Conservation (phyloP, 2,113 vertebrate genomes). For the Ptilonorhynchus violaceus region DNA sequence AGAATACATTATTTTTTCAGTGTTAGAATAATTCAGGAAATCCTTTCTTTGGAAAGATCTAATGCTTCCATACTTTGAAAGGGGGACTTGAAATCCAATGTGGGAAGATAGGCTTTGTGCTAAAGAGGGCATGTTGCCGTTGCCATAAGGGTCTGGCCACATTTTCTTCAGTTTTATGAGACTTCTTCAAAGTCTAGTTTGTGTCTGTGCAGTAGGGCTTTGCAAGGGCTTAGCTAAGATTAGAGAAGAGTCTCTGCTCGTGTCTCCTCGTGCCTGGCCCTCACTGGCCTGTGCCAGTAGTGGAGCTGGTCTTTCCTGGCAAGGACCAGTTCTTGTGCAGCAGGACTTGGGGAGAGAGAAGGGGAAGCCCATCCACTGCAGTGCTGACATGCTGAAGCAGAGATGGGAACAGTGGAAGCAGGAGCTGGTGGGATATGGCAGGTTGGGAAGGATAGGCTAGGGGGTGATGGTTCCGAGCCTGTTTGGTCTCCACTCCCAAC, state of each 20-base stretch:
- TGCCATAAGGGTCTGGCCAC: neutral
- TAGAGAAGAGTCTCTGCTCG: neutral
- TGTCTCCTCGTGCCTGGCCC: neutral
- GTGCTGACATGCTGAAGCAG: neutral
- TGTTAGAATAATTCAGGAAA: conserved; percentile 41
- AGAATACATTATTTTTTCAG: neutral
- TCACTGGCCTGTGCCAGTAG: fast-evolving
- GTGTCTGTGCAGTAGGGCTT: neutral
- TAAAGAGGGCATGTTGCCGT: neutral
- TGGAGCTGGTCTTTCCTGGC: neutral
- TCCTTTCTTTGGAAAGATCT: conserved; percentile 29
- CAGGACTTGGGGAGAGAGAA: neutral
- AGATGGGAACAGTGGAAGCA: neutral
- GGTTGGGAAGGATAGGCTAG: neutral
- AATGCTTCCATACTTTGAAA: conserved; percentile 11
- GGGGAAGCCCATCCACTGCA: neutral
- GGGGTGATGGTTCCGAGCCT: neutral
- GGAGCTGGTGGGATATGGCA: neutral
- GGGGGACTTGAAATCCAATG: neutral
- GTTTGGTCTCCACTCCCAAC: neutral
- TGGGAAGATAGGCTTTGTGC: neutral
- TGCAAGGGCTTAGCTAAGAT: conserved; percentile 12
- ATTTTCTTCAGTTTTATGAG: neutral
- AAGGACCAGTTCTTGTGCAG: neutral
- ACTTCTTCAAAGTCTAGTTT: neutral